A percentile compares a stretch with the other conserved stretches of the same genome.
Conservation (phyloP, 2,888 invertebrate genomes). For the Diaphora mendica region DNA sequence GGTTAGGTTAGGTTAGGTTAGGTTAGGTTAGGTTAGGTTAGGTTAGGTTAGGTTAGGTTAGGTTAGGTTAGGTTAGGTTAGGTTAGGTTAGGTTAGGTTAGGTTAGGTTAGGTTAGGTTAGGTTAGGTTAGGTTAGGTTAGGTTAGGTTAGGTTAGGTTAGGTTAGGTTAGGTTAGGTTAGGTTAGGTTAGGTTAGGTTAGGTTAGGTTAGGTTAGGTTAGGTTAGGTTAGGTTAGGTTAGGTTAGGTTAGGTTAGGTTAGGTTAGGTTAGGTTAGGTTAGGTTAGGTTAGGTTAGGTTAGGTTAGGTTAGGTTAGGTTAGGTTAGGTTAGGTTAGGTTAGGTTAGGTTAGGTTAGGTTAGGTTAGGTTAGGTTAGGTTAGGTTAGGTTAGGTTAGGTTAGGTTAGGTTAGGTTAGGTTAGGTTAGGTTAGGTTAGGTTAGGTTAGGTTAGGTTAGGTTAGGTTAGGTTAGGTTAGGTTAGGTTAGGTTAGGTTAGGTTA, state of each 20-base stretch:
- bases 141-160: slow-evolving; percentile 22
- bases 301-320: slow-evolving; percentile 32
- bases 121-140: slow-evolving; percentile 2
- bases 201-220: slow-evolving; percentile 27
- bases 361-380: slow-evolving; percentile 31
- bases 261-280: slow-evolving; percentile 34
- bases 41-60: slow-evolving; percentile 27
- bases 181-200: slow-evolving; percentile 26
- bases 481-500: slow-evolving; percentile 40
- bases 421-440: slow-evolving; percentile 40
- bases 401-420: slow-evolving; percentile 35
- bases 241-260: slow-evolving; percentile 28
- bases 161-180: slow-evolving; percentile 28
- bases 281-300: slow-evolving; percentile 30
- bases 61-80: slow-evolving; percentile 15
- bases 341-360: slow-evolving; percentile 28
- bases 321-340: slow-evolving; percentile 28
- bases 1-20: slow-evolving; percentile 37
- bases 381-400: slow-evolving; percentile 28
- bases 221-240: slow-evolving; percentile 27
- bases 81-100: slow-evolving; percentile 15
- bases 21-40: slow-evolving; percentile 41
- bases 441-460: slow-evolving; percentile 38
- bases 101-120: slow-evolving; percentile 2
- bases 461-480: slow-evolving; percentile 39